phyloP scores from a whole-genome alignment of 2,797 vertebrate genomes.

The Fringilla coelebs region DNA sequence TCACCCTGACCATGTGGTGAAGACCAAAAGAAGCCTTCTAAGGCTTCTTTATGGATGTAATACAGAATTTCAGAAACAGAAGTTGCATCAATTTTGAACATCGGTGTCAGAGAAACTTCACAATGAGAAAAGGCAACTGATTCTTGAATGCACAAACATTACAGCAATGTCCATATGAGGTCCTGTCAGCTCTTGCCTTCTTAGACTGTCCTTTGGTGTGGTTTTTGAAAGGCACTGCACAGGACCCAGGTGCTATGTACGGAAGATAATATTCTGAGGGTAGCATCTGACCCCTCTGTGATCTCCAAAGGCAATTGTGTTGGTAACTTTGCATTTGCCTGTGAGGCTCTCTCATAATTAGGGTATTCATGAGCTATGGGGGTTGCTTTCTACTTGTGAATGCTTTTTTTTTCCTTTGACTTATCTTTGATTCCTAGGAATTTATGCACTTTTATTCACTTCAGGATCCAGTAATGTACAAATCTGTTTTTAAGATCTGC shows the following conservation, averaged over 20 bases:
- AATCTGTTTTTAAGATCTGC: constrained; percentile 68
- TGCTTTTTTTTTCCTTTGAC: constrained; percentile 43
- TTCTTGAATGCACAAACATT: background rate
- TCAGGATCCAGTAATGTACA: constrained; percentile 56
- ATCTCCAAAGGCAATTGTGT: constrained; percentile 65
- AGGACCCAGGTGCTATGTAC: constrained; percentile 58
- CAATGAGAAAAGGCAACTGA: background rate
- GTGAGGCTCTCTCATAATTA: constrained; percentile 68
- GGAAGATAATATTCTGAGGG: constrained; percentile 59
- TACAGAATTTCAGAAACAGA: background rate
- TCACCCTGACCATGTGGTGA: background rate
- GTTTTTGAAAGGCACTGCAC: constrained; percentile 36
- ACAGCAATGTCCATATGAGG: background rate
- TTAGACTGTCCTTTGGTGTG: constrained; percentile 10
- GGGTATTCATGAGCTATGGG: constrained; percentile 70
- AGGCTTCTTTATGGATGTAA: background rate
- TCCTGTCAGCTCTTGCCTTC: constrained; percentile 6
- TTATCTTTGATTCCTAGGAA: constrained; percentile 54
- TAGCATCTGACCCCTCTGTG: constrained; percentile 58
- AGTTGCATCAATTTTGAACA: background rate
- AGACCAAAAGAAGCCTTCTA: background rate
- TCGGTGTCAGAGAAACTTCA: background rate
- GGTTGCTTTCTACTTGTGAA: constrained; percentile 64
- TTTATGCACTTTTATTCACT: constrained; percentile 56
- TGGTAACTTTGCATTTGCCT: constrained; percentile 69